Base-by-base conservation (phyloP, 2,113 vertebrate species). In the Lanius collurio region DNA sequence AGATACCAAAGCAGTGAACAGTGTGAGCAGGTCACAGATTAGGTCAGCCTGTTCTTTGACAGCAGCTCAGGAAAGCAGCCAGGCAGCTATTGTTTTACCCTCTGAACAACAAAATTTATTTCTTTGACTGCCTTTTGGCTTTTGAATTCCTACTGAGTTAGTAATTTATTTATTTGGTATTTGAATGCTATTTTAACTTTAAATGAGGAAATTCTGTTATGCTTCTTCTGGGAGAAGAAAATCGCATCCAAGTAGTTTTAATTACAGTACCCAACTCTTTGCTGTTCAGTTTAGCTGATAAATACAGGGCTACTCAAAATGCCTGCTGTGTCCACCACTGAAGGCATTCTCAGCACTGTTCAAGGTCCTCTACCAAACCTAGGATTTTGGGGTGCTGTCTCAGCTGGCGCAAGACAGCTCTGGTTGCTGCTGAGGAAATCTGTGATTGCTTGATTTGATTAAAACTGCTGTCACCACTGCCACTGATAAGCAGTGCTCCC, bases 101-200 rank as follows among this genome's bases (percentile, higher is more conserved):
- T 82, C 65, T 5, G 16, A 65, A 60, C 21, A 55, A 57, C 60
- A 69, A 68, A 76, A 70, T 9, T 0, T 20, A 4, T 65, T 73
- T 7, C 5, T 75, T 82, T 12, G 4, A 22, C 68, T 86, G 33
- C 20, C 26, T 50, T 83, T 77, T 11, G 5, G 24, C 39, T 83
- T 85, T 76, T 85, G 44, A 46, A 50, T 85, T 90, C 57, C 26
- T 63, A 27, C 42, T 63, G 42, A 87, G 28, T 77, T 78, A 78
- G 30, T 70, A 39, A 56, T 75, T 85, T 82, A 63, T 57, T 77
- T 84, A 22, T 83, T 95, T 85, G 15, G n/a, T 88, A n/a, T 71
- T 83, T 88, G 85, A 73, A 83, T 79, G 15, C 12, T 91, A 47
- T 33, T 87, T 90, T 76, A 71, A 62, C 77, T 92, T 87, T 27